Evolutionary conservation across 2,113 vertebrate species (phyloP), one percentile per base, ranked within the genome.

Genomic region (Mugil cephalus): DNA sequence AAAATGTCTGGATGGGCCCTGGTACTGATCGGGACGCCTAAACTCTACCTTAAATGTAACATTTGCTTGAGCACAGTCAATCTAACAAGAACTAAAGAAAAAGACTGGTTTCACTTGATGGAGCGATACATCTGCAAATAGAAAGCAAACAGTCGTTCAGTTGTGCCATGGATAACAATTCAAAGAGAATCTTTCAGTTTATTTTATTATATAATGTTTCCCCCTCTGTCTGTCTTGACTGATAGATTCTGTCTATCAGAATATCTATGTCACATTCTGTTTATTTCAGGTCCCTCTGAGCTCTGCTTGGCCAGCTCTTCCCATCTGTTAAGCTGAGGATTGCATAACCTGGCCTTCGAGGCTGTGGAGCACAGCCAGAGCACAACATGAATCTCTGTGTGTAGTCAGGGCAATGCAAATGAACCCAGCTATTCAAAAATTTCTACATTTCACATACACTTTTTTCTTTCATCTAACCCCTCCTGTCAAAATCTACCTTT

Each of bases 381-480:
- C 15, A 59, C 2, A 64, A 61, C 58, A 46, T 74, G 68, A 66
- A 51, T 61, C 10, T 51, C 8, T 40, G 39, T 46, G 61, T 40
- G 21, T 47, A 55, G 50, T 3, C 61, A 61, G 46, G 30, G 30
- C 39, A 73, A 12, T 18, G 36, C 36, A 69, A 56, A 61, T 50
- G 15, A 70, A 72, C 7, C 34, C 6, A 60, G 38, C 14, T 48
- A 14, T 38, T 77, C 47, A 7, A 53, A 45, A 7, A 36, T 71
- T 40, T 75, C 30, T 50, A 14, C 17, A 67, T 61, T 66, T 74
- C 43, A 64, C 43, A 42, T 80, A 50, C 51, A 66, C 46, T 48
- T 21, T 67, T 74, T 77, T 59, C 40, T 18, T 85, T 60, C 66
- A 64, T 75, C 59, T 30, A 54, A 86, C 88, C 92, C 92, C 47